Conservation (phyloP, 2,113 vertebrate species). For the Catharus minimus region DNA sequence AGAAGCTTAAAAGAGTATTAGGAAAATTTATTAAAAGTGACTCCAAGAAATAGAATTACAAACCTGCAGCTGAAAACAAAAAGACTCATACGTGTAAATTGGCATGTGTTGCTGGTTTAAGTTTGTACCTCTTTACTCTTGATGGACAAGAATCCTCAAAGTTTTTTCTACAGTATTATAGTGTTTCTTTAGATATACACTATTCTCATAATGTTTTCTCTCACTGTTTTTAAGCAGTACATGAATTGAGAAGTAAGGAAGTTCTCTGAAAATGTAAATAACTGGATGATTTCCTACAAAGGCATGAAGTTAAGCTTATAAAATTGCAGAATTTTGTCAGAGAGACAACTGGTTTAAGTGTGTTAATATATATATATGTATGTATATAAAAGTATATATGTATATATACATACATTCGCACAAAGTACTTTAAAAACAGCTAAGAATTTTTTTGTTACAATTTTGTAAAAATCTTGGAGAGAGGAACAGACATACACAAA, state of each 20-base stretch:
- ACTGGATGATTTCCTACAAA: not conserved
- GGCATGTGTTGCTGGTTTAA: not conserved
- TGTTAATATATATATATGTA: rapidly evolving
- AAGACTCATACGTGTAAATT: not conserved
- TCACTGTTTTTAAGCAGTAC: not conserved
- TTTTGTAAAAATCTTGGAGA: not conserved
- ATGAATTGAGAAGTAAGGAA: not conserved
- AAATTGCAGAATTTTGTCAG: not conserved
- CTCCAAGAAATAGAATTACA: not conserved
- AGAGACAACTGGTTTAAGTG: not conserved
- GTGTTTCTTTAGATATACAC: not conserved
- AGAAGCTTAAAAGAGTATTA: not conserved
- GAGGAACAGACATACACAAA: not conserved
- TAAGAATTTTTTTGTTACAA: not conserved
- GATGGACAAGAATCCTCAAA: not conserved
- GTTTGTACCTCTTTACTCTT: not conserved
- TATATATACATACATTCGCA: too few species aligned
- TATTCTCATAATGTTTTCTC: not conserved
- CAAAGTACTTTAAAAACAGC: not conserved
- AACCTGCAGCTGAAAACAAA: not conserved
- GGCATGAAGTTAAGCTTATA: not conserved
- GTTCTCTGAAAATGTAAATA: not conserved
- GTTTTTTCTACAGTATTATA: not conserved
- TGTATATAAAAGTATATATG: too few species aligned
- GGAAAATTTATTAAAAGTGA: not conserved